These are phyloP conservation scores for Bubo blakistoni DNA, from an alignment of 2,113 vertebrate species.

Conservation along the genomic window DNA sequence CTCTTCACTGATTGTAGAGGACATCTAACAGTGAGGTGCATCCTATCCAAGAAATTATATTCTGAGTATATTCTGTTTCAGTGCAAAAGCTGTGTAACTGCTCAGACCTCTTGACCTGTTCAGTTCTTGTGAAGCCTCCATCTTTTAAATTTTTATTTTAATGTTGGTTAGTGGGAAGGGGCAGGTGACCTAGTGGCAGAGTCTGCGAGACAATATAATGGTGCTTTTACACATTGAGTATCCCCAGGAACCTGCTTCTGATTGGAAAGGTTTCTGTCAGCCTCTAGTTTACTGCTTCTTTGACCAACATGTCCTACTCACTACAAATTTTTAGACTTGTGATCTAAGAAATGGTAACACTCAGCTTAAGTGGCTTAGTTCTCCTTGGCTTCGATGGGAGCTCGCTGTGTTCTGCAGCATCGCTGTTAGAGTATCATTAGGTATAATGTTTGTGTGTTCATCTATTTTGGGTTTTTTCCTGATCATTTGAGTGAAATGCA, in stretches of 20 bases:
- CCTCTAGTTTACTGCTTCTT: not conserved
- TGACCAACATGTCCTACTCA: fast-evolving
- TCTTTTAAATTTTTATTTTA: not conserved
- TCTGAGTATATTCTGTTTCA: not conserved
- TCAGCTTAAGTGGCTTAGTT: not conserved
- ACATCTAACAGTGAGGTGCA: not conserved
- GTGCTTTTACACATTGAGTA: not conserved
- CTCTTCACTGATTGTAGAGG: not conserved
- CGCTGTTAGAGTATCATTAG: not conserved
- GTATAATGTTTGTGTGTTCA: not conserved
- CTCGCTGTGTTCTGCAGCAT: not conserved
- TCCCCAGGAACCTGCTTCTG: not conserved
- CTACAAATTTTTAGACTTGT: not conserved
- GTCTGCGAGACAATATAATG: not conserved
- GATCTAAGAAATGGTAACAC: not conserved
- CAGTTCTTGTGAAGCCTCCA: not conserved
- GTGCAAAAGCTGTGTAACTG: not conserved
- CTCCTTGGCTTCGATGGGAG: not conserved
- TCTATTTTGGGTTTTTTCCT: not conserved
- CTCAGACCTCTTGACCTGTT: not conserved
- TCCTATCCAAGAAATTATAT: not conserved
- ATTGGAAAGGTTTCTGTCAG: not conserved
- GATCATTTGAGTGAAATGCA: not conserved
- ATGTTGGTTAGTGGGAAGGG: not conserved
- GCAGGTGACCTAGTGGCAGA: not conserved